These are phyloP conservation scores for Cavia porcellus DNA, from an alignment of 2,113 vertebrate genomes.

Conservation along the genomic window DNA sequence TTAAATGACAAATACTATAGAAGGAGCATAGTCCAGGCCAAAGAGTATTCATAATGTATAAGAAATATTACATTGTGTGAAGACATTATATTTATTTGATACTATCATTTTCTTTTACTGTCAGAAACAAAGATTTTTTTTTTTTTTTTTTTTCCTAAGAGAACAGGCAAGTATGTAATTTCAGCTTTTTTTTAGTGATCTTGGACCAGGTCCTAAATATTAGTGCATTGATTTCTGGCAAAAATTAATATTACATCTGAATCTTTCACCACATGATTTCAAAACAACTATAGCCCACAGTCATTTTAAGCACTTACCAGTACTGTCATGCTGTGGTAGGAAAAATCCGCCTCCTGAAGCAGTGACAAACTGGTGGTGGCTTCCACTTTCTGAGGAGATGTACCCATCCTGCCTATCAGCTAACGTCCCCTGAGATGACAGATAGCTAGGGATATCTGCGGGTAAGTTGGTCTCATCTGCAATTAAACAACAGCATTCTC, in stretches of 20 bases:
- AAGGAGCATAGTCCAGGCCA: not conserved
- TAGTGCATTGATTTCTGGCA: not conserved
- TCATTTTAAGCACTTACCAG: slow-evolving; percentile 87
- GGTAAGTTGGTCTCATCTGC: slow-evolving; percentile 98
- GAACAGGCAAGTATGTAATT: not conserved
- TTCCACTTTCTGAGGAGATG: slow-evolving; percentile 94
- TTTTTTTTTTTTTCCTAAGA: slow-evolving; percentile 23
- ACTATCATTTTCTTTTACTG: not conserved
- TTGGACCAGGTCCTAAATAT: not conserved
- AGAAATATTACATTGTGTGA: not conserved
- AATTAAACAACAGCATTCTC: slow-evolving; percentile 19
- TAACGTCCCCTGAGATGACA: slow-evolving; percentile 97
- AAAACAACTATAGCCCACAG: not conserved
- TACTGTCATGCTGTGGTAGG: slow-evolving; percentile 93
- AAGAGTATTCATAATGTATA: not conserved
- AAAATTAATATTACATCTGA: not conserved
- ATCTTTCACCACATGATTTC: not conserved
- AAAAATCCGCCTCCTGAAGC: slow-evolving; percentile 94
- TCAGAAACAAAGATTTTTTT: not conserved
- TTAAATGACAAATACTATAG: not conserved
- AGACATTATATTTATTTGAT: slow-evolving; percentile 14
- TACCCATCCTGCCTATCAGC: slow-evolving; percentile 96
- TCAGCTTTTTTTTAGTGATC: slow-evolving; percentile 33
- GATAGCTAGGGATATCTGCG: slow-evolving; percentile 96
- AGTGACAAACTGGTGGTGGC: slow-evolving; percentile 94